A percentile compares a stretch with the other conserved stretches of the same genome.
Conservation (phyloP, 1,140 invertebrate species). For the Drosophila trapezifrons region DNA sequence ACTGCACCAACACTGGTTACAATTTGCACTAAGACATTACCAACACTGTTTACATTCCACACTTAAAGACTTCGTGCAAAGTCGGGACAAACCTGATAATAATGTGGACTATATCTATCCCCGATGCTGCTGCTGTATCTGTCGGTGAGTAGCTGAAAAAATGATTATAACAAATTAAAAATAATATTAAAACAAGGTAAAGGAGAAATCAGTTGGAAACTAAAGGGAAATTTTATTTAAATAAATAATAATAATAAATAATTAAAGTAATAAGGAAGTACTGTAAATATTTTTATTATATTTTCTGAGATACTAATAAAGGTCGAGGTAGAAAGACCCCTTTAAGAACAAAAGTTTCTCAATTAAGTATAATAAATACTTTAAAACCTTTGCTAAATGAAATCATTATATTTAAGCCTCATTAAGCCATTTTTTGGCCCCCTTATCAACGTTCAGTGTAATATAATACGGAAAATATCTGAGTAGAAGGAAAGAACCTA, state of each 20-base stretch:
- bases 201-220: too few species aligned
- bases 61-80: constrained; percentile 5
- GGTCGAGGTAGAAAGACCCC: too few species aligned
- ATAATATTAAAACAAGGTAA: not conserved
- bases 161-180: constrained; percentile 14
- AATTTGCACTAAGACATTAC: not conserved
- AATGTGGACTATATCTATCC: constrained; percentile 80
- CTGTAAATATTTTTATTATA: too few species aligned
- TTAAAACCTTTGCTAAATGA: not conserved
- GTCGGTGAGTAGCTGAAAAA: constrained; percentile 73
- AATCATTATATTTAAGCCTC: too few species aligned
- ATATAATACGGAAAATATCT: constrained; percentile 52
- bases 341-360: too few species aligned
- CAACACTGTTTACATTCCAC: not conserved
- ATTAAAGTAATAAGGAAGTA: not conserved
- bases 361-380: not conserved
- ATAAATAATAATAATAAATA: not conserved
- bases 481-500: constrained; percentile 8
- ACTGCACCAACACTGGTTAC: not conserved
- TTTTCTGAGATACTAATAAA: too few species aligned
- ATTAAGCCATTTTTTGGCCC: not conserved
- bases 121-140: constrained; percentile 80
- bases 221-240: too few species aligned
- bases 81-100: constrained; percentile 77
- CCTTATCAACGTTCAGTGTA: constrained; percentile 9